These are phyloP conservation scores for Corbicula japonica DNA, from an alignment of 2,888 invertebrate genomes.

Conservation along the genomic window DNA sequence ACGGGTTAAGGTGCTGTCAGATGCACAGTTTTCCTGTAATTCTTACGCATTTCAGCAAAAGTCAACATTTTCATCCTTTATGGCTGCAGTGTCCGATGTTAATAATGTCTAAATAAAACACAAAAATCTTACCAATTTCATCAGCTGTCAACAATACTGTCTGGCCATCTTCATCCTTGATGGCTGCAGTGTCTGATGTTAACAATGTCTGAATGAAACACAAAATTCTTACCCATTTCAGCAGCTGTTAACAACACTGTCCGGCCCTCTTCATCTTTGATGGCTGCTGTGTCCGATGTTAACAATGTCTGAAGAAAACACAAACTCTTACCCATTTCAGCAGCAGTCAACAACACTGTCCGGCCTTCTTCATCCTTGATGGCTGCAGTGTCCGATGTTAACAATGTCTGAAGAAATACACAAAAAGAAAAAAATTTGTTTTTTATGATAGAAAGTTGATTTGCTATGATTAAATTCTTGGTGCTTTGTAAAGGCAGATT, in stretches of 20 bases:
- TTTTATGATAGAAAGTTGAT: background rate
- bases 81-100: constrained; percentile 81
- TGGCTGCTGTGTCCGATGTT: constrained; percentile 81
- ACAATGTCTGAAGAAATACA: constrained; percentile 79
- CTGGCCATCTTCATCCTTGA: constrained; percentile 85
- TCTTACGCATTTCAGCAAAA: constrained; percentile 85
- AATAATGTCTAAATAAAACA: constrained; percentile 84
- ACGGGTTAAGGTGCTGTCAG: no score
- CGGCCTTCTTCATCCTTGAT: constrained; percentile 85
- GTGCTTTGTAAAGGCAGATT: background rate
- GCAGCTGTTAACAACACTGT: constrained; percentile 85
- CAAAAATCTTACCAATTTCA: constrained; percentile 83
- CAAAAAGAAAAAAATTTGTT: background rate
- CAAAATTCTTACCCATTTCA: constrained; percentile 84
- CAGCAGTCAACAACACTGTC: constrained; percentile 84
- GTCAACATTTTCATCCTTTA: constrained; percentile 84
- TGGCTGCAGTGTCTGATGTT: constrained; percentile 81
- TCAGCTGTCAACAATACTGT: constrained; percentile 85
- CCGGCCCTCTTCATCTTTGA: constrained; percentile 85
- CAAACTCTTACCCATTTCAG: constrained; percentile 84
- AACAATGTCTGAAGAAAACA: constrained; percentile 84
- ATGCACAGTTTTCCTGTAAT: no score
- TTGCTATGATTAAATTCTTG: background rate
- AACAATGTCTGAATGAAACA: constrained; percentile 84
- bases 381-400: constrained; percentile 83